phyloP scores from a whole-genome alignment of 2,888 invertebrate genomes.

The Hylaea fasciaria region DNA sequence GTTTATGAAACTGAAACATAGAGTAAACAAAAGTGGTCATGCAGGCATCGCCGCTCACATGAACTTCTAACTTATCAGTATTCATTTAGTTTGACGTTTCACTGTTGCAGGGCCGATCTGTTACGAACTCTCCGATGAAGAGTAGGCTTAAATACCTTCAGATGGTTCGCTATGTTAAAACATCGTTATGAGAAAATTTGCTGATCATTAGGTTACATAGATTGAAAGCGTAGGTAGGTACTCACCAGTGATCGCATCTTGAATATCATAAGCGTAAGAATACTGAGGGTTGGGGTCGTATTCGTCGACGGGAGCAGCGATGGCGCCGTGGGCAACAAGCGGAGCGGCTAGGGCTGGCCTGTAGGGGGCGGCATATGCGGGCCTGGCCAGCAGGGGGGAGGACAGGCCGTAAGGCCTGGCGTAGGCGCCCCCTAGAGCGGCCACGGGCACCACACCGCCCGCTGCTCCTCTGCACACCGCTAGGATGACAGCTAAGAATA shows the following conservation, averaged over 20 bases:
- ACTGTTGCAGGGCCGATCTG: too few relatives aligned
- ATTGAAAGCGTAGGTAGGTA: constrained; percentile 42
- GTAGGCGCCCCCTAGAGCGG: constrained; percentile 34
- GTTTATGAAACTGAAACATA: too few relatives aligned
- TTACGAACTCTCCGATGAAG: too few relatives aligned
- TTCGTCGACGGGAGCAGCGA: constrained; percentile 79
- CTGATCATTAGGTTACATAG: too few relatives aligned
- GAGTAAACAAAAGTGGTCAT: too few relatives aligned
- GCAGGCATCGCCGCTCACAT: too few relatives aligned
- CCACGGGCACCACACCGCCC: constrained; percentile 61
- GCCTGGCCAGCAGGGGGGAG: constrained; percentile 64
- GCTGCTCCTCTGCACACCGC: constrained; percentile 64
- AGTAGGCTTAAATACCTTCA: too few relatives aligned
- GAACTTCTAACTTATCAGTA: too few relatives aligned
- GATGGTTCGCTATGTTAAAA: too few relatives aligned
- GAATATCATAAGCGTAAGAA: constrained; percentile 88
- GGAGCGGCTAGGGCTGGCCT: constrained; percentile 58
- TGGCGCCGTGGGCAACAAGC: constrained; percentile 49
- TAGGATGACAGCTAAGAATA: constrained; percentile 66
- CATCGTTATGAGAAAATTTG: too few relatives aligned
- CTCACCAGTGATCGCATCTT: constrained; percentile 87
- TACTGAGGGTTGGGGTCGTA: constrained; percentile 88
- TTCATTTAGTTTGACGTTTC: too few relatives aligned
- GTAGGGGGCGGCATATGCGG: constrained; percentile 54
- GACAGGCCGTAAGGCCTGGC: constrained; percentile 31